Base-by-base conservation (phyloP, 2,888 invertebrate genomes). In the Hemithea aestivaria region DNA sequence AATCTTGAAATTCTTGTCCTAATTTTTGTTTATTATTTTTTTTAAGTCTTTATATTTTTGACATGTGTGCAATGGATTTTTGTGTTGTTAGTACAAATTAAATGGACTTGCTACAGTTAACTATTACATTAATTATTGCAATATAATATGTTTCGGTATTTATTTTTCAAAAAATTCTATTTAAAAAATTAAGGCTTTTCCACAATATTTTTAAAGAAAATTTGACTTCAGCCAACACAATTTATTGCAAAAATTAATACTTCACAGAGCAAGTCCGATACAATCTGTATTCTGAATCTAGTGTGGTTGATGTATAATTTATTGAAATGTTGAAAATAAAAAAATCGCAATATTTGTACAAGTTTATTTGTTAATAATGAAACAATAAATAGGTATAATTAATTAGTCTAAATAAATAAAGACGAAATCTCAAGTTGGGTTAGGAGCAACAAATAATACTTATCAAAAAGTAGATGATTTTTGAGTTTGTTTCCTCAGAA, bases 361-460 rank as follows among this genome's bases (percentile, higher is more conserved):
- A 73, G 63, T 82, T 80, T 79, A 81, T 79, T 81, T 74, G 71
- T 74, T 74, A 67, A 66, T 73, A 64, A 52, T 65, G 59, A 73
- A 74, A 66, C 73, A 84, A 83, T 81, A 84, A 85, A 84, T 84
- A 83, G 62, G 30, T 69, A 64, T 62, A 60, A 65, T 71, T 64
- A 62, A 64, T 65, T 72, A 70, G 58, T 66, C 73, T 75, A 79
- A 79, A 78, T 81, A 82, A 82, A 80, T 80, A 81, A 72, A 69
- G 60, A 58, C 62, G 83, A 84, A 85, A 76, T 87, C 87, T 87
- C 87, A 87, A 87, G 87, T 87, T 87, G 87, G 82, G 85, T 87
- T 87, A 66, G 66, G 77, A 73, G 76, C 83, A 87, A 83, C 71
- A 59, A 52, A 53, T 48, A 35, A 40, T 35, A 35, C 41, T 43